Percentiles rank a stretch among this genome's conserved stretches.
Conservation (phyloP, 2,113 vertebrate genomes). For the Podarcis raffonei region DNA sequence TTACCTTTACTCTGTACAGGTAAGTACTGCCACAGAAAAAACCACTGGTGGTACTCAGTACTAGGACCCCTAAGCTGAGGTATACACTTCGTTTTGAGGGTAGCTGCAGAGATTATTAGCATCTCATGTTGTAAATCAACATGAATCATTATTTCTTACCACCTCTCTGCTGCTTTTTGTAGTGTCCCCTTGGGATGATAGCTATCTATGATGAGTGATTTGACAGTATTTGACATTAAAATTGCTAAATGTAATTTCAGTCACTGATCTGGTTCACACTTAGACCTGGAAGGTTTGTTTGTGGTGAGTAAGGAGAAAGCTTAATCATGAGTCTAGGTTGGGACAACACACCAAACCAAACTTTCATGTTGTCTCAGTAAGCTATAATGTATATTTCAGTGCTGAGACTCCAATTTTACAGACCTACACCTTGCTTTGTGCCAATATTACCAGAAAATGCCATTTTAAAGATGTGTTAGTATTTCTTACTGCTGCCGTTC, state of each 20-base stretch:
- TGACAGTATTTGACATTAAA: neutral
- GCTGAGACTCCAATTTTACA: neutral
- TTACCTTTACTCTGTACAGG: too few relatives aligned
- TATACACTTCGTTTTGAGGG: too few relatives aligned
- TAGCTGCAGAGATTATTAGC: too few relatives aligned
- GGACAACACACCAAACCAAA: too few relatives aligned
- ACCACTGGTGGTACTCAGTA: too few relatives aligned
- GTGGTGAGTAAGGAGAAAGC: too few relatives aligned
- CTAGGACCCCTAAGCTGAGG: too few relatives aligned
- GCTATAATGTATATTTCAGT: neutral
- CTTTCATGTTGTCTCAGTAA: too few relatives aligned
- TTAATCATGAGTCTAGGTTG: too few relatives aligned
- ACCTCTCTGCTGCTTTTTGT: neutral
- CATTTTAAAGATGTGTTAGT: neutral
- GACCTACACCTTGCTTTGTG: neutral
- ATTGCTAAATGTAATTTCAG: neutral
- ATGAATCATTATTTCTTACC: neutral
- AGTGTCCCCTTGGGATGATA: neutral
- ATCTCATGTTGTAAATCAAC: neutral
- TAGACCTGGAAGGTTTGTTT: too few relatives aligned
- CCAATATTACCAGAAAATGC: neutral
- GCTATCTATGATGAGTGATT: neutral
- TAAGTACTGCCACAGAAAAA: too few relatives aligned
- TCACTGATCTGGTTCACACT: neutral
- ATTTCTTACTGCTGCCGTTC: neutral